A percentile compares a stretch with the other conserved stretches of the same genome.
These are phyloP conservation scores for Pilophorus perplexus DNA, from an alignment of 2,888 invertebrate genomes.

Conservation along the genomic window DNA sequence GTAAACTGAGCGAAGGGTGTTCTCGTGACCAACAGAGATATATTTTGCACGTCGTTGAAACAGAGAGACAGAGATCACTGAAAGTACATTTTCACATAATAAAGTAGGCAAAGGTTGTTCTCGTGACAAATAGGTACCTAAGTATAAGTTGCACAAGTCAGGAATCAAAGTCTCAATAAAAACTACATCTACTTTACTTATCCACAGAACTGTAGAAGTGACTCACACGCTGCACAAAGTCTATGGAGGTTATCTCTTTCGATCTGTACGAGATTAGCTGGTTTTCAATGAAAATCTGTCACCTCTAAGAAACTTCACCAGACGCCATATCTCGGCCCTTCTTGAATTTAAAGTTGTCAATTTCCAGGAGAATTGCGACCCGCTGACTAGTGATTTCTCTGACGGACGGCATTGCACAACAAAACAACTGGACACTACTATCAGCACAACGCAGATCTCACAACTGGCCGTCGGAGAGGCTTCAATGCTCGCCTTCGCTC, in stretches of 20 bases:
- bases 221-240: neutral
- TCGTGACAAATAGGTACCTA: too few relatives aligned
- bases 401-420: neutral
- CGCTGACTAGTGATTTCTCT: neutral
- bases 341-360: neutral
- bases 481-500: slow-evolving; percentile 1
- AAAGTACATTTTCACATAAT: too few relatives aligned
- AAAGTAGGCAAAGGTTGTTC: too few relatives aligned
- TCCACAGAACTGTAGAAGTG: too few relatives aligned
- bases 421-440: neutral
- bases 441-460: slow-evolving; percentile 1
- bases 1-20: neutral
- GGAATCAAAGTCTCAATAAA: neutral
- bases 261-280: neutral
- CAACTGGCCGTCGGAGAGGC: slow-evolving; percentile 1
- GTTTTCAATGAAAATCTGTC: neutral
- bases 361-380: too few relatives aligned
- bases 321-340: slow-evolving; percentile 1
- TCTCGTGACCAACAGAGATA: neutral
- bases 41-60: too few relatives aligned
- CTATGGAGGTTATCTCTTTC: neutral
- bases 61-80: neutral
- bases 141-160: too few relatives aligned
- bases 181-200: neutral
- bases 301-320: neutral